Conservation (phyloP, 2,797 vertebrate species). For the Allobates femoralis region DNA sequence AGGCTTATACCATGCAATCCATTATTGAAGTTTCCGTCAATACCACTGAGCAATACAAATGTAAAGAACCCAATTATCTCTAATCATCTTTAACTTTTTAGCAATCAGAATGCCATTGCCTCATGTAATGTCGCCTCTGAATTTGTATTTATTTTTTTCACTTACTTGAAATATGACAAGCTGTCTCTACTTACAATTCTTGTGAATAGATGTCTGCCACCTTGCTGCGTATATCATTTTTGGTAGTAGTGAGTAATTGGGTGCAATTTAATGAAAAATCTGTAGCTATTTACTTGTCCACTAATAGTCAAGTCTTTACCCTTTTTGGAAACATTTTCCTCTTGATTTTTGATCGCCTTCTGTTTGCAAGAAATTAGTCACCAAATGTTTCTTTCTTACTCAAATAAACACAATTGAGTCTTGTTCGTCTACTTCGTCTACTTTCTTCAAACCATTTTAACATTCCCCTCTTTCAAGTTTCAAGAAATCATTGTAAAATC, state of each 20-base stretch:
- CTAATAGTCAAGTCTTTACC: background rate
- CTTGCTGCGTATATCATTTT: background rate
- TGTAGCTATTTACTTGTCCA: background rate
- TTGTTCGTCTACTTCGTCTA: background rate
- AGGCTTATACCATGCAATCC: background rate
- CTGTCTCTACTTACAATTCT: background rate
- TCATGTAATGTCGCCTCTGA: background rate
- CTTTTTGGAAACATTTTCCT: background rate
- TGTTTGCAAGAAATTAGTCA: conserved; percentile 12
- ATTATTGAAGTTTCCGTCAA: background rate
- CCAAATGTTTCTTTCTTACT: background rate
- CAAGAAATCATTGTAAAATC: conserved; percentile 26
- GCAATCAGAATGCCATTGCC: background rate
- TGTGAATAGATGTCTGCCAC: background rate
- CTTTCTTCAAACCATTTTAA: conserved; percentile 36
- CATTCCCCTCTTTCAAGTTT: conserved; percentile 21
- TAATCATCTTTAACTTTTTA: background rate
- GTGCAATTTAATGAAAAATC: conserved; percentile 9
- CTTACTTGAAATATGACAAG: background rate
- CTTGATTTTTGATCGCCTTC: background rate
- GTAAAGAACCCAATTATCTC: background rate
- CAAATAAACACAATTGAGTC: background rate
- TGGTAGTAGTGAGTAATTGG: background rate
- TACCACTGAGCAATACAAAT: background rate
- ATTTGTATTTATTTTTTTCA: background rate